Conservation (phyloP, 2,113 vertebrate species). For the Uria aalge region DNA sequence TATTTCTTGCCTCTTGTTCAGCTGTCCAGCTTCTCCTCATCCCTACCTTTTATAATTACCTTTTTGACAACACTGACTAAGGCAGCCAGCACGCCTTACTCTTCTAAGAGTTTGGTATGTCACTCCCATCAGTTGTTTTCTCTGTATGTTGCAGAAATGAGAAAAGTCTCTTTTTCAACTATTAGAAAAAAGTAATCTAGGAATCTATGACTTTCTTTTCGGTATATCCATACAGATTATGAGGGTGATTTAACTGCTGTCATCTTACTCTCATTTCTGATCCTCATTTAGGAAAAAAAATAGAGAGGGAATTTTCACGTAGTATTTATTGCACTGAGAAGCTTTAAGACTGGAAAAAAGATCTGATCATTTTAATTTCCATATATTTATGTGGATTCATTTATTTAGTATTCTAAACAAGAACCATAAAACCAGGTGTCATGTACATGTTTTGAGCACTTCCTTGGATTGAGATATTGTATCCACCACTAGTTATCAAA, state of each 20-base stretch:
- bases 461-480: not conserved
- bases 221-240: not conserved
- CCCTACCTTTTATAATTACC: not conserved
- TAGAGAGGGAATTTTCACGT: not conserved
- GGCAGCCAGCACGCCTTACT: not conserved
- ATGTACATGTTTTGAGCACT: not conserved
- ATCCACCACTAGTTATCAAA: not conserved
- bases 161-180: not conserved
- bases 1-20: not conserved
- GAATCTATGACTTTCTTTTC: not conserved
- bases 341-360: not conserved
- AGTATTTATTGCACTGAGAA: not conserved
- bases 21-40: not conserved
- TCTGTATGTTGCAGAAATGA: not conserved
- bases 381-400: not conserved
- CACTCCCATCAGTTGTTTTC: not conserved
- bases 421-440: not conserved
- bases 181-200: not conserved
- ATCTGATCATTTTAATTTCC: not conserved
- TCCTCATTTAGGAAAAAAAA: not conserved
- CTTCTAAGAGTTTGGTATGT: not conserved
- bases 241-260: not conserved
- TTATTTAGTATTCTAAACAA: not conserved
- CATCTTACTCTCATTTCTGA: not conserved
- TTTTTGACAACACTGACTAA: not conserved